Evolutionary conservation across 2,797 vertebrate species (phyloP), one percentile per base, ranked within the genome.

Genomic region (Spondyliosoma cantharus): DNA sequence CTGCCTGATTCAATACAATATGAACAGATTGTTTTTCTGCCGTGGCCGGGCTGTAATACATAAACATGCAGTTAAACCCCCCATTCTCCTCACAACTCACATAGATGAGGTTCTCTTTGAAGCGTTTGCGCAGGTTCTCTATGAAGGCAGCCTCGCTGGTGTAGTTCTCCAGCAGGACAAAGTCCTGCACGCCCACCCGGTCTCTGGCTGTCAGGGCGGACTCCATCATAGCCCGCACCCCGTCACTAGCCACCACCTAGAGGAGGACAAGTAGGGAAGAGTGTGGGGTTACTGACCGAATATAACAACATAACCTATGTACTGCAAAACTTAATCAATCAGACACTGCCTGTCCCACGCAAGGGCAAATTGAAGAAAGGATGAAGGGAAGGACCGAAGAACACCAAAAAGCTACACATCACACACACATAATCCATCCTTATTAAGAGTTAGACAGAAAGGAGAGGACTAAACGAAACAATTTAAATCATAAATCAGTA

Each of bases 21-120:
- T 22, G 43, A 16, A n/a, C n/a, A n/a, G n/a, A n/a, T n/a, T n/a
- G n/a, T 22, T 29, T 17, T 24, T 12, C 20, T 9, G 17, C 27
- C 16, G 2, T 13, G 5, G 8, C 43, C 0, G 0, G 13, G 4
- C 27, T 37, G 3, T 25, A 19, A 37, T 4, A 3, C 3, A 24
- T 9, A 8, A 12, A 56, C 7, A 25, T 17, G 3, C 27, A 52
- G 11, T 4, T 14, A 16, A 46, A 48, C 29, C 45, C 42, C 11
- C 16, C 54, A 2, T 17, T 17, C 49, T 13, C 11, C 4, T 14
- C 24, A 1, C 3, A 5, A 7, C 7, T 96, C 93, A 98, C 97
- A 3, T 99, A 99, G 89, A 99, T 97, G 25, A 99, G 96, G 87
- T 97, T 99, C 90, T 99, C 98, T 88, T 98, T 97, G 93, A 98